Percentiles rank a stretch among this genome's conserved stretches.
Evolutionary conservation across 2,113 vertebrate species (phyloP).

Genomic region (Oophaga pumilio): DNA sequence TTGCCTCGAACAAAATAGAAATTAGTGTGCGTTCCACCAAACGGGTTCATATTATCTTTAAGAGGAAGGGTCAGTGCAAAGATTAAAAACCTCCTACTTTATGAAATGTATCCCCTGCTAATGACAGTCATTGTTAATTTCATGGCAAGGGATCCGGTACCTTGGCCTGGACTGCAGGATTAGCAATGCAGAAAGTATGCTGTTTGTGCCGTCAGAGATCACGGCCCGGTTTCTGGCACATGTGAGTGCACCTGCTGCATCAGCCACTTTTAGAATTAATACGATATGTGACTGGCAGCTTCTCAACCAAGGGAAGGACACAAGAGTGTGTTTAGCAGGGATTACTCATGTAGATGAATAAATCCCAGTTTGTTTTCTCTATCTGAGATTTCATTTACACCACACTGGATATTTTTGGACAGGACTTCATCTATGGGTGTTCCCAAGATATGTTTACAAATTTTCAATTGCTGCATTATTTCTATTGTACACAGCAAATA

Average conservation of each 20-base stretch:
- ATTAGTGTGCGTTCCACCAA: slow-evolving; percentile 36
- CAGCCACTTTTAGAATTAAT: slow-evolving; percentile 36
- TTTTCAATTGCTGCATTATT: background rate
- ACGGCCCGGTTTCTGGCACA: background rate
- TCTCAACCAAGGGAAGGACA: slow-evolving; percentile 28
- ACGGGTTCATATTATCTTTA: slow-evolving; percentile 42
- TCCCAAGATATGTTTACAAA: background rate
- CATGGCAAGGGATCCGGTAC: slow-evolving; percentile 15
- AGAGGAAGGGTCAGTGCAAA: slow-evolving; percentile 39
- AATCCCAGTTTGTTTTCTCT: background rate
- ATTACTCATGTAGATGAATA: slow-evolving; percentile 27
- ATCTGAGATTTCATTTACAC: slow-evolving; percentile 27
- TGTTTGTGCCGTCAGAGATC: background rate
- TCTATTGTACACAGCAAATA: background rate
- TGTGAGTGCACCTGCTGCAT: slow-evolving; percentile 33
- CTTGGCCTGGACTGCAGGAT: slow-evolving; percentile 4
- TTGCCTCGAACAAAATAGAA: slow-evolving; percentile 50
- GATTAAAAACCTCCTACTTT: slow-evolving; percentile 27
- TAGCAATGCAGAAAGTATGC: slow-evolving; percentile 11
- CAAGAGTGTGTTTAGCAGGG: slow-evolving; percentile 17
- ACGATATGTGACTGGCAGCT: slow-evolving; percentile 38
- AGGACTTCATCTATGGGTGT: background rate
- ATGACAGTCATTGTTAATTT: slow-evolving; percentile 38
- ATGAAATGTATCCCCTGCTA: background rate
- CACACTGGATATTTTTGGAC: background rate